Conservation (phyloP, 2,888 invertebrate species). For the Platycheirus rosarum region DNA sequence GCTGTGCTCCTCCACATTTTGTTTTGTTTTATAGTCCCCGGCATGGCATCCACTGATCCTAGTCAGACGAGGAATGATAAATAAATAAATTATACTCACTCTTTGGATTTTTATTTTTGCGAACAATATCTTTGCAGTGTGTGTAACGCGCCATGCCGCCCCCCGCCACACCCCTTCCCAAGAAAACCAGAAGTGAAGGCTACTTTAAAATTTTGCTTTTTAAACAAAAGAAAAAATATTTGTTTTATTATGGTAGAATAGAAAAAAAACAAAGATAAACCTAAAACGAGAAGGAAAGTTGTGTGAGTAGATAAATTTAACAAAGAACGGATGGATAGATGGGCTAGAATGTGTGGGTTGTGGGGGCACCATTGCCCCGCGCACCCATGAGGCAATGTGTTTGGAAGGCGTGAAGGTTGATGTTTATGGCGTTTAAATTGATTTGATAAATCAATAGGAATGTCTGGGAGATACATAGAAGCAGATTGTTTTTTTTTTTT, state of each 20-base stretch:
- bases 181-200: no score
- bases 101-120: constrained; percentile 30
- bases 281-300: constrained; percentile 4
- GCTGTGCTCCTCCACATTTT: constrained; percentile 33
- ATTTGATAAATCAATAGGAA: constrained; percentile 53
- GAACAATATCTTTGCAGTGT: constrained; percentile 12
- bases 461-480: constrained; percentile 13
- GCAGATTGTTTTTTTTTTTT: constrained; percentile 6
- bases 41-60: constrained; percentile 64
- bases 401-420: constrained; percentile 43
- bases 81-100: constrained; percentile 64
- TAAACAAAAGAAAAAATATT: constrained; percentile 42
- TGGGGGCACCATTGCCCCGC: not conserved
- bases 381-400: not conserved
- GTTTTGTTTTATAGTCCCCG: constrained; percentile 52
- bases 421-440: constrained; percentile 53
- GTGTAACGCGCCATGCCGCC: constrained; percentile 4
- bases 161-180: not conserved
- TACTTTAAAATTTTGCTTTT: constrained; percentile 55
- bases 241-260: no score
- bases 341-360: constrained; percentile 1
- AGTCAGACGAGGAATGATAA: constrained; percentile 57
- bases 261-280: no score
- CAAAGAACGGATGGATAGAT: constrained; percentile 14
- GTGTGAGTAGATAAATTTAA: constrained; percentile 35